Evolutionary conservation across 1,140 invertebrate species (phyloP), one percentile per base, ranked within the genome.

Genomic region (Agrilus planipennis): DNA sequence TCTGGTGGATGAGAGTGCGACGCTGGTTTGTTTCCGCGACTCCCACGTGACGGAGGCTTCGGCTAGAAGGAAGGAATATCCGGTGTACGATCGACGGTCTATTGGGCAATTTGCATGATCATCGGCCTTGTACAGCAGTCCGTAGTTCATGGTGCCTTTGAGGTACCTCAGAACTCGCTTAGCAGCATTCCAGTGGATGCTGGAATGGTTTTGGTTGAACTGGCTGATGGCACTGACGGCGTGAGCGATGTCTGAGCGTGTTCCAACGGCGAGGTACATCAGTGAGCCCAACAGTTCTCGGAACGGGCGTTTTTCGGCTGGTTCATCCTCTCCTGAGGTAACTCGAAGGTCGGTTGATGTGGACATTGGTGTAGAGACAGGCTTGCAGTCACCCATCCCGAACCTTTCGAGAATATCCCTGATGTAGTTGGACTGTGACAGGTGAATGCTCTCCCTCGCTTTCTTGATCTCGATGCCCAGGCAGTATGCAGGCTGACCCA

Each of bases 231-330:
- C 41, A 39, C 44, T 54, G 0, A 63, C 55, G 17, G 56, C 50
- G 51, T 49, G 64, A 2, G 55, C 21, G 18, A 67, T 63, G 46
- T 67, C 65, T 18, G 62, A 63, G 21, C 65, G 31, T 4, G 62
- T 65, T 15, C 32, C 42, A 3, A 56, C 42, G 9, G 55, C 35
- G 9, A 69, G 36, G 50, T 69, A 70, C 50, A 67, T 58, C 10
- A 71, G 45, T 10, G 49, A 47, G 16, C 60, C 61, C 17, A 65
- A 49, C 4, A 62, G 25, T n/a, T 53, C 25, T 35, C 47, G 49
- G 42, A 57, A 64, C 20, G 47, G 35, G 32, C 44, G 4, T 3
- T 16, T 41, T 36, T 39, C 22, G 17, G 9, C 15, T 31, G 7
- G 15, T 16, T 40, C 25, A 34, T 16, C n/a, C 15, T 39, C 41